Percentiles rank a stretch among this genome's conserved stretches.
phyloP scores from a whole-genome alignment of 2,888 invertebrate species.

The Sphecodes monilicornis region DNA sequence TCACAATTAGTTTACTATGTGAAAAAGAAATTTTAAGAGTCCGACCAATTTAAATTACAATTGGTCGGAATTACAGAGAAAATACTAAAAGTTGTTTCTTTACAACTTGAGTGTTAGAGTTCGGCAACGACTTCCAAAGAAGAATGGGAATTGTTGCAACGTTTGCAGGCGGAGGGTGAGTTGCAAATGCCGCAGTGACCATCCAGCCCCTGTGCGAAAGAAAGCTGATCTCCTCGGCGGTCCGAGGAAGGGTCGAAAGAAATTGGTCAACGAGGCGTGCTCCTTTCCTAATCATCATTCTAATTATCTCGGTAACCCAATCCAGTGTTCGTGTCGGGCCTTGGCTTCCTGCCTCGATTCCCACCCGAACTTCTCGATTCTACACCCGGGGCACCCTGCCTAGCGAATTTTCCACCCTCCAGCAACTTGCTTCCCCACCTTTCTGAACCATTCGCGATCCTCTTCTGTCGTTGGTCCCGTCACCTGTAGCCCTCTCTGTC shows the following conservation, averaged over 20 bases:
- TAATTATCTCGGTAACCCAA: constrained; percentile 83
- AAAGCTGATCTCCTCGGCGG: constrained; percentile 51
- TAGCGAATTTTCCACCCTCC: constrained; percentile 55
- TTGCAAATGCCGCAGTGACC: constrained; percentile 1
- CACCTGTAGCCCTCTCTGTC: constrained; percentile 34
- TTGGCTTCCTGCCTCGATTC: constrained; percentile 72
- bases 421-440: constrained; percentile 24
- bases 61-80: no score
- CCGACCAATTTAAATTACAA: no score
- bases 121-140: no score
- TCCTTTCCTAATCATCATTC: constrained; percentile 79
- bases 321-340: constrained; percentile 71
- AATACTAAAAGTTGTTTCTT: no score
- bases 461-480: constrained; percentile 27
- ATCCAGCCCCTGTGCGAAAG: constrained; percentile 26
- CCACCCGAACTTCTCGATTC: constrained; percentile 64
- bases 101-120: no score
- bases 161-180: neutral
- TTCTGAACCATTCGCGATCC: constrained; percentile 13
- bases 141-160: no score
- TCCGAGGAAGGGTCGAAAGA: constrained; percentile 53
- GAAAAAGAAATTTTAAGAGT: no score
- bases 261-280: constrained; percentile 81
- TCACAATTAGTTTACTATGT: no score
- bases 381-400: constrained; percentile 44